Conservation (phyloP, 2,888 invertebrate genomes). For the Catotricha subobsoleta region DNA sequence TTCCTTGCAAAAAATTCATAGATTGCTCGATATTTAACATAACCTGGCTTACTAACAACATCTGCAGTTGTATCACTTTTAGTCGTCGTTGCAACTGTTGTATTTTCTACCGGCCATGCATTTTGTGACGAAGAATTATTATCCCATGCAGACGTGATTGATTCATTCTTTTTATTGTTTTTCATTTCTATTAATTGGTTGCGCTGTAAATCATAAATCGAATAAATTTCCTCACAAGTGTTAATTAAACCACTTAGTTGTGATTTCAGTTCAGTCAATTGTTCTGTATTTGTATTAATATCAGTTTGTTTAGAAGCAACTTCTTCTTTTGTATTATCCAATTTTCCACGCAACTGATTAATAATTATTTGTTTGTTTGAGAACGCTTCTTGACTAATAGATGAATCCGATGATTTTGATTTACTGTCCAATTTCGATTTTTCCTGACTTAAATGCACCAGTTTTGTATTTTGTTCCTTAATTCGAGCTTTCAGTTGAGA, state of each 20-base stretch:
- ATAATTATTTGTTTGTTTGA: slow-evolving; percentile 54
- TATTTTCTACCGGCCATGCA: slow-evolving; percentile 33
- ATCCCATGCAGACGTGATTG: slow-evolving; percentile 37
- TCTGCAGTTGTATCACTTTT: slow-evolving; percentile 14
- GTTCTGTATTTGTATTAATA: slow-evolving; percentile 60
- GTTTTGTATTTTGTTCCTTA: slow-evolving; percentile 68
- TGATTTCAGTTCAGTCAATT: slow-evolving; percentile 52
- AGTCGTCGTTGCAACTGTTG: slow-evolving; percentile 16
- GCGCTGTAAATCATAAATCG: slow-evolving; percentile 50
- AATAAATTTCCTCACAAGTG: slow-evolving; percentile 48
- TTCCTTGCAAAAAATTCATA: slow-evolving; percentile 89
- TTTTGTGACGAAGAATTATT: slow-evolving; percentile 20
- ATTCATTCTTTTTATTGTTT: slow-evolving; percentile 31
- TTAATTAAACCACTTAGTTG: slow-evolving; percentile 45
- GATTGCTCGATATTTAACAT: slow-evolving; percentile 66
- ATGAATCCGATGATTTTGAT: slow-evolving; percentile 23
- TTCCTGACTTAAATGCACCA: slow-evolving; percentile 65
- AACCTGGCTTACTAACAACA: slow-evolving; percentile 26
- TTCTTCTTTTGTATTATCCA: slow-evolving; percentile 58
- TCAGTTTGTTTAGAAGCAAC: slow-evolving; percentile 62
- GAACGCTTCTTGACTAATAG: slow-evolving; percentile 38
- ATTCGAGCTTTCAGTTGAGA: slow-evolving; percentile 60
- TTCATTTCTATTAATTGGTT: slow-evolving; percentile 37
- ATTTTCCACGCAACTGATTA: slow-evolving; percentile 48
- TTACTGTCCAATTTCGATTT: slow-evolving; percentile 64